A percentile compares a stretch with the other conserved stretches of the same genome.
phyloP scores from a whole-genome alignment of 1,140 invertebrate genomes.

The Drosophila auraria region DNA sequence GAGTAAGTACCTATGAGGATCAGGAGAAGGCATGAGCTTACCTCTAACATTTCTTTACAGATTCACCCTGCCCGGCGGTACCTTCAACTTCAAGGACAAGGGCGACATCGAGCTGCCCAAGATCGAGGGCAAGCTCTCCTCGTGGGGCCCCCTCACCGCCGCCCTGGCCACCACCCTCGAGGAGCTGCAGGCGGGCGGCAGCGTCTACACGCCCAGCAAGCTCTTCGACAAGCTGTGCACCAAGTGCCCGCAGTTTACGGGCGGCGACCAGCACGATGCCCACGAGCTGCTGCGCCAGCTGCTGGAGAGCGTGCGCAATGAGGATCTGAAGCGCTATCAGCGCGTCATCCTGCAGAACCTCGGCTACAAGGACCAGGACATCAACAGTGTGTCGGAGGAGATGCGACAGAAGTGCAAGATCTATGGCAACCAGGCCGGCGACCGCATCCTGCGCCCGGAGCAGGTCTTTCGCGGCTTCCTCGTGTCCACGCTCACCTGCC shows the following conservation, averaged over 20 bases:
- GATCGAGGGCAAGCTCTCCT: constrained; percentile 89
- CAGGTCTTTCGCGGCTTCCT: constrained; percentile 95
- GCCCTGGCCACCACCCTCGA: constrained; percentile 89
- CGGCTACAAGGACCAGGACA: constrained; percentile 89
- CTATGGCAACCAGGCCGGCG: constrained; percentile 92
- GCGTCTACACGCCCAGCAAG: constrained; percentile 89
- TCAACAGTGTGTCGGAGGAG: constrained; percentile 90
- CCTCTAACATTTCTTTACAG: constrained; percentile 36
- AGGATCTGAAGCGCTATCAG: constrained; percentile 91
- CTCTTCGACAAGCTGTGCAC: constrained; percentile 91
- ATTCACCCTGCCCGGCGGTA: constrained; percentile 90
- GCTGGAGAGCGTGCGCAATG: constrained; percentile 92
- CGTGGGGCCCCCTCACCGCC: constrained; percentile 90
- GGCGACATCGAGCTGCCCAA: constrained; percentile 86
- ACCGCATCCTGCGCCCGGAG: constrained; percentile 92
- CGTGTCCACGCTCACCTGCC: constrained; percentile 95
- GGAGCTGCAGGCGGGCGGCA: constrained; percentile 88
- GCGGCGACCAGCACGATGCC: constrained; percentile 98
- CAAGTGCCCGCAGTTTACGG: constrained; percentile 93
- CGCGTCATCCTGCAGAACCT: constrained; percentile 90
- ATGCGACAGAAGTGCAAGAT: constrained; percentile 91
- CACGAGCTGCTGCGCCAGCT: constrained; percentile 97
- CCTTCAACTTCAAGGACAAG: constrained; percentile 86
- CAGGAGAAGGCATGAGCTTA: too few relatives aligned
- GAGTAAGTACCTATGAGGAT: constrained; percentile 68